phyloP scores from a whole-genome alignment of 2,797 vertebrate genomes.

The Mus caroli region DNA sequence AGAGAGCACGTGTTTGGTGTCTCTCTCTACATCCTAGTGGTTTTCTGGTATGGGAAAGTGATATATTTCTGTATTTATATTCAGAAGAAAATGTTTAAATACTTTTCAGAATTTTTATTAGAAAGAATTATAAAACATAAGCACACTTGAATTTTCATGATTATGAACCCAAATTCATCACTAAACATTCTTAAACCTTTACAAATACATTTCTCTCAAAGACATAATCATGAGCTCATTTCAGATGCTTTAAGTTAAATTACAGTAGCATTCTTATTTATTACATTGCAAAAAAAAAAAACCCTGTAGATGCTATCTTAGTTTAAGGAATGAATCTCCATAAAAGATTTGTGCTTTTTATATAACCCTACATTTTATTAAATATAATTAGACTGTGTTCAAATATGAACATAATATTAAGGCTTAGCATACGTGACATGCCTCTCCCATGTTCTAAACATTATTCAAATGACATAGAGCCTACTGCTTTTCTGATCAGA shows the following conservation, averaged over 20 bases:
- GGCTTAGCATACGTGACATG: slow-evolving; percentile 44
- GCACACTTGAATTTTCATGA: slow-evolving; percentile 50
- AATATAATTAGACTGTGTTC: slow-evolving; percentile 65
- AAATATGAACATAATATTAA: slow-evolving; percentile 71
- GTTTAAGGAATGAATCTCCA: slow-evolving; percentile 64
- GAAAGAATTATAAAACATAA: slow-evolving; percentile 56
- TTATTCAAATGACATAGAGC: slow-evolving; percentile 66
- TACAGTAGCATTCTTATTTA: slow-evolving; percentile 67
- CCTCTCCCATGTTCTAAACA: slow-evolving; percentile 50
- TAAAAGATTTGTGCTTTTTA: slow-evolving; percentile 64
- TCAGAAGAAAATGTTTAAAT: slow-evolving; percentile 38
- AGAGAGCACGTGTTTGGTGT: slow-evolving; percentile 5
- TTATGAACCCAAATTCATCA: slow-evolving; percentile 64
- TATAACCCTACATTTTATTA: slow-evolving; percentile 64
- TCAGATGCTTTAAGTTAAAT: slow-evolving; percentile 65
- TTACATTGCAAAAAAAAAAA: slow-evolving; percentile 54
- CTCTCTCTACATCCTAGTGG: slow-evolving; percentile 20
- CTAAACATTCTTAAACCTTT: slow-evolving; percentile 62
- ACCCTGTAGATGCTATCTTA: slow-evolving; percentile 31
- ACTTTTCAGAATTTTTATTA: slow-evolving; percentile 62
- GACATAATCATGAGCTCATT: slow-evolving; percentile 61
- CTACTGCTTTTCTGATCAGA: slow-evolving; percentile 69
- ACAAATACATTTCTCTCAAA: slow-evolving; percentile 65
- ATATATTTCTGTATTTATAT: slow-evolving; percentile 53
- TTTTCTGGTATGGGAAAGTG: slow-evolving; percentile 48